Base-by-base conservation (phyloP, 2,797 vertebrate genomes). In the Labroides dimidiatus region DNA sequence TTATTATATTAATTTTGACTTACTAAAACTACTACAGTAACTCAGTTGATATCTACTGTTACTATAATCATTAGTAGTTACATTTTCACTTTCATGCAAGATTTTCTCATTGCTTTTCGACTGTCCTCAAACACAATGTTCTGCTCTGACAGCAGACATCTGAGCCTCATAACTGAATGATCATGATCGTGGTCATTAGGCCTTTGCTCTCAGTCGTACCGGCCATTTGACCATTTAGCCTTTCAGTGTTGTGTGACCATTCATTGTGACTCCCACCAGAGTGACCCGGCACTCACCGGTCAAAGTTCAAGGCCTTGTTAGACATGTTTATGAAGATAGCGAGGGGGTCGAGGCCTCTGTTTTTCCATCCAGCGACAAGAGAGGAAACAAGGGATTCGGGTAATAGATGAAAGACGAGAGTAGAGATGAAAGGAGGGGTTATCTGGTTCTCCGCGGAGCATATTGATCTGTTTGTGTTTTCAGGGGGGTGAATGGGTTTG, bases 331-430 rank as follows among this genome's bases (percentile, higher is more conserved):
- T 85, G 84, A 84, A 83, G 77, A 72, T 60, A 81, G 71, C 20
- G 6, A 14, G 62, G 87, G 62, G 87, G 84, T 90, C 84, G 85
- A 85, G 81, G 78, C 81, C 80, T 77, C 58, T 83, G 85, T 90
- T 92, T 83, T 77, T 84, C 75, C 50, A 57, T 83, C 72, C 58
- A 75, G 77, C 77, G 88, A 90, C 83, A 77, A 77, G 60, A 85
- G 81, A 87, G 88, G 91, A 91, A 91, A 90, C 82, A 65, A 83
- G 74, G 90, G 84, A 78, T 90, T 93, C 85, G 74, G 65, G 86
- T 90, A 91, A 90, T 73, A 91, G 87, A 91, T 92, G 86, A 93
- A 93, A 92, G 88, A 87, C 41, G 80, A 91, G 86, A 87, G 82
- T 74, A 49, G 52, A 82, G 86, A 90, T 89, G 86, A 91, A 91